Percentiles rank a stretch among this genome's conserved stretches.
phyloP scores from a whole-genome alignment of 1,140 invertebrate species.

The Trichomalopsis sarcophagae region DNA sequence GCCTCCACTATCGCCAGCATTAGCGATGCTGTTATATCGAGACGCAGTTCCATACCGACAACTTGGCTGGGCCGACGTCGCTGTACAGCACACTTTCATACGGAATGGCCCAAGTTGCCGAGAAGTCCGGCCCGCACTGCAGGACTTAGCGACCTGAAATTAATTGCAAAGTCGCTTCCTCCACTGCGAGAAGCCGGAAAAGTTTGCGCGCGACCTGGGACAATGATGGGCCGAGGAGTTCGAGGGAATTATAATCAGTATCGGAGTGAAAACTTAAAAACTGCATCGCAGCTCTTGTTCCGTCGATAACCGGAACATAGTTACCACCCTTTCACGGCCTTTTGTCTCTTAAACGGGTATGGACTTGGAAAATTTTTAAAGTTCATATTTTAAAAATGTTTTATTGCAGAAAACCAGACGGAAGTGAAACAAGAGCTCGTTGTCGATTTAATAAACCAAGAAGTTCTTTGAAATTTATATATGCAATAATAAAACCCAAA shows the following conservation, averaged over 20 bases:
- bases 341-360: neutral
- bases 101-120: constrained; percentile 2
- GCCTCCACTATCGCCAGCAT: neutral
- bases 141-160: constrained; percentile 36
- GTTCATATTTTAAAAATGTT: neutral
- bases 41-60: neutral
- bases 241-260: neutral
- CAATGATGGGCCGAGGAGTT: neutral
- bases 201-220: neutral
- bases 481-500: neutral
- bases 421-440: neutral
- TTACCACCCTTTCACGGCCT: neutral
- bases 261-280: constrained; percentile 26
- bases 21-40: neutral
- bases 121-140: neutral
- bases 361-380: neutral
- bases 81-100: neutral
- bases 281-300: neutral
- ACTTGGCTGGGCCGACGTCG: neutral
- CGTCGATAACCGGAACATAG: neutral
- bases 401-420: no score
- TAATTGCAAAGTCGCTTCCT: constrained; percentile 11
- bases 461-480: neutral
- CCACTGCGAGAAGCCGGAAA: neutral
- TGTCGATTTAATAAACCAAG: neutral